Evolutionary conservation across 2,888 invertebrate species (phyloP), one percentile per base, ranked within the genome.

Genomic region (Microplitis manilae): DNA sequence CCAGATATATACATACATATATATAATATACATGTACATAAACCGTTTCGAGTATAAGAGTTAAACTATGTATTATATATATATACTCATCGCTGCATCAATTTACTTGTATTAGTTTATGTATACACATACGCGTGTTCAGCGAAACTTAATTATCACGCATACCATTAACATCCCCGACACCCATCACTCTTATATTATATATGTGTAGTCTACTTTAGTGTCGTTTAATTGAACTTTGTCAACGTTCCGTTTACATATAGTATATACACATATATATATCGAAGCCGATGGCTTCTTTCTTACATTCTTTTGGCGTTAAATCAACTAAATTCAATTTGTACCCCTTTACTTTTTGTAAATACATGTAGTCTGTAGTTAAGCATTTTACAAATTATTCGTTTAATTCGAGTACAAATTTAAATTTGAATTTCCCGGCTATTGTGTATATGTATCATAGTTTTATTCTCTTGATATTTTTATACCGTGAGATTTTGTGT

Each of bases 61-160:
- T 68, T 68, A 67, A 9, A 50, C 74, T 74, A 7, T 7, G 15
- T 61, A 8, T 72, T 40, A 30, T 38, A 72, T 61, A 15, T 50
- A 50, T 50, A 50, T 50, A 13, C 13, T 50, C 50, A 50, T 50
- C 50, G 13, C 50, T 50, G 50, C 9, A 50, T 13, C 50, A 39
- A 40, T 8, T 50, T 68, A 62, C 15, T 38, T 62, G 41, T 70
- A 62, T 30, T 77, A 59, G 5, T 60, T 60, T 5, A 60, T 60
- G 4, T 30, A 30, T 30, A 30, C 4, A 30, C 30, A 30, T 50
- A 13, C 50, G 30, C 30, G 30, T 50, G 13, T 8, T 50, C 13
- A 50, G 50, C 50, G 13, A 50, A 50, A 50, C 50, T 50, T 50
- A 50, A 13, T 50, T 50, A 50, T 50, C 50, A 50, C 50, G 9